phyloP scores from a whole-genome alignment of 2,113 vertebrate genomes.

The Upupa epops region DNA sequence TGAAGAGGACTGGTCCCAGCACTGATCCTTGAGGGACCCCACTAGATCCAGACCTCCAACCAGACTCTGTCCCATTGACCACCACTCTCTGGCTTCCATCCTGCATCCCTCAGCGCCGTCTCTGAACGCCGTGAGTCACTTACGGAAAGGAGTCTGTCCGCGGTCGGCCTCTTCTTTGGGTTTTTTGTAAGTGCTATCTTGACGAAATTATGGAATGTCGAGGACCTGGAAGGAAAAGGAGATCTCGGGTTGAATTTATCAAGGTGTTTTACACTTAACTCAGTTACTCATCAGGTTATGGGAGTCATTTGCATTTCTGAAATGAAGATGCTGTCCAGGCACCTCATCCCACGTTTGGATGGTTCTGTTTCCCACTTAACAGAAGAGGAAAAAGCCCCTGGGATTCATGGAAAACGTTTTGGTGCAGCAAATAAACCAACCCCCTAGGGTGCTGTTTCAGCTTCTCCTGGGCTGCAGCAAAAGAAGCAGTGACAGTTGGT shows the following conservation, averaged over 20 bases:
- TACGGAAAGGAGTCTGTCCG: conserved; percentile 93
- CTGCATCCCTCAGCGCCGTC: neutral
- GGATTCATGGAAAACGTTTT: neutral
- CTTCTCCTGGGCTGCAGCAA: neutral
- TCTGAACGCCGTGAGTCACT: conserved; percentile 31
- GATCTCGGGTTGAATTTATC: neutral
- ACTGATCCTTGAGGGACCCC: too few species aligned
- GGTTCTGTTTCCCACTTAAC: neutral
- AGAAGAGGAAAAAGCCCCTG: accelerated
- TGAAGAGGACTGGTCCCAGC: too few species aligned
- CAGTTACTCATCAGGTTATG: neutral
- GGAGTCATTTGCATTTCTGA: neutral
- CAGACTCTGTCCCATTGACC: too few species aligned
- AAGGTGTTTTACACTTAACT: neutral
- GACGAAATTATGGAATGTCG: conserved; percentile 93
- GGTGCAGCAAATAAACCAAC: neutral
- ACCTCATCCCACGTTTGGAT: neutral
- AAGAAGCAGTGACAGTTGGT: too few species aligned
- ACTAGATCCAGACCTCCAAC: too few species aligned
- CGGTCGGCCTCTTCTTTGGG: conserved; percentile 97
- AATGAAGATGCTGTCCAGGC: neutral
- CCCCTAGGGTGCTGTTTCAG: neutral
- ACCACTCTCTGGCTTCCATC: too few species aligned
- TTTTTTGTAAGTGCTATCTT: conserved; percentile 97
- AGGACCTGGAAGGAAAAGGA: conserved; percentile 79